A percentile compares a stretch with the other conserved stretches of the same genome.
Conservation (phyloP, 1,140 invertebrate species). For the Bactericera cockerelli region DNA sequence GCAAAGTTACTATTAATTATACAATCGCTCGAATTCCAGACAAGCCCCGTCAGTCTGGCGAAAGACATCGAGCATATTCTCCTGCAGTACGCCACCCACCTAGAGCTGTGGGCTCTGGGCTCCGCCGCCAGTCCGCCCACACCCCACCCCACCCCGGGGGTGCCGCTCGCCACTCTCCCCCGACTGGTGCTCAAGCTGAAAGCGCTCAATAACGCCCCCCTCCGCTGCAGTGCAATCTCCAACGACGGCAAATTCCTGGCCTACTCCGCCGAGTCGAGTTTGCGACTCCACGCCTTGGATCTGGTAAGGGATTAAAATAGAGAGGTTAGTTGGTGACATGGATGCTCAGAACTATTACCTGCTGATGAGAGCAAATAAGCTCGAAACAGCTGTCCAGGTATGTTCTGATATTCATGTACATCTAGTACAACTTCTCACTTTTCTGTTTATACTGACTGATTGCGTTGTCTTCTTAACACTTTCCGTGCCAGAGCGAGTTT, state of each 20-base stretch:
- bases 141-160: not conserved
- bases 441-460: no score
- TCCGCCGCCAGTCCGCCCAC: slow-evolving; percentile 7
- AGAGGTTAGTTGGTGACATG: no score
- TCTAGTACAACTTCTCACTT: no score
- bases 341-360: no score
- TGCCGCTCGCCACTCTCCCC: not conserved
- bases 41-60: slow-evolving; percentile 41
- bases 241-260: slow-evolving; percentile 48
- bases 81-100: slow-evolving; percentile 46
- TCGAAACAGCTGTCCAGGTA: no score
- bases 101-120: slow-evolving; percentile 41
- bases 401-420: no score
- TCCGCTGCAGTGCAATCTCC: slow-evolving; percentile 49
- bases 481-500: no score
- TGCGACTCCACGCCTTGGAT: slow-evolving; percentile 49
- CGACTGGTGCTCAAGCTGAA: slow-evolving; percentile 32
- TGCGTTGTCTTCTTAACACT: no score
- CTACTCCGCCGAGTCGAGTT: slow-evolving; percentile 48
- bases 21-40: slow-evolving; percentile 26
- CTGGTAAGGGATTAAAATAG: slow-evolving; percentile 29
- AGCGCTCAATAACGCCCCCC: slow-evolving; percentile 40
- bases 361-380: no score
- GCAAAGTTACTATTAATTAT: not conserved
- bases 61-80: slow-evolving; percentile 41